phyloP scores from a whole-genome alignment of 2,113 vertebrate species.

The Stegostoma tigrinum region DNA sequence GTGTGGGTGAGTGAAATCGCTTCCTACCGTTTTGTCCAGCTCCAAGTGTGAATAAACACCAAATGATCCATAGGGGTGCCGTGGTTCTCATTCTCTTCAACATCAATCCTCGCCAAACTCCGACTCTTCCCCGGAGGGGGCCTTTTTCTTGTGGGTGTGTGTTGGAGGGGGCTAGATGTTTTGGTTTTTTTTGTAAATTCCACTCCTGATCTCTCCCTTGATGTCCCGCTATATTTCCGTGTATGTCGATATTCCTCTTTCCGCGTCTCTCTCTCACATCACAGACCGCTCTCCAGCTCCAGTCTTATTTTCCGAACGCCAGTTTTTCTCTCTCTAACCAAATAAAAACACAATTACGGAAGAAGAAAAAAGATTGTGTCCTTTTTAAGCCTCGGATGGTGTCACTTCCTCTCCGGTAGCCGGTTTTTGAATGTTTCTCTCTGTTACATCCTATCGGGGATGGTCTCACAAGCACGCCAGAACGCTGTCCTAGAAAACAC shows the following conservation, averaged over 20 bases:
- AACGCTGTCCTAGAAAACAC: background rate
- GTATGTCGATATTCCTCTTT: background rate
- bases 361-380: background rate
- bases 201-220: background rate
- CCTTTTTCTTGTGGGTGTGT: background rate
- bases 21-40: constrained; percentile 4
- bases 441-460: constrained; percentile 15
- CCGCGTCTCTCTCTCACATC: background rate
- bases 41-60: background rate
- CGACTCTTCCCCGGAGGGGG: too few relatives aligned
- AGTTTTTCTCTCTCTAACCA: background rate
- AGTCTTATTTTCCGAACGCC: background rate
- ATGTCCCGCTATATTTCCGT: background rate
- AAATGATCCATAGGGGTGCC: background rate
- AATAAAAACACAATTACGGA: constrained; percentile 19
- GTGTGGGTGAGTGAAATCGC: too few relatives aligned
- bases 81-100: background rate
- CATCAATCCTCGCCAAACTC: background rate
- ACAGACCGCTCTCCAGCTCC: background rate
- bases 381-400: constrained; percentile 6
- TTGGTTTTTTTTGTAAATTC: background rate
- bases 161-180: background rate
- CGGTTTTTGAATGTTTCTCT: background rate
- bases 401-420: constrained; percentile 29
- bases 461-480: background rate